These are phyloP conservation scores for Dynastes maya DNA, from an alignment of 2,888 invertebrate species.

Conservation along the genomic window DNA sequence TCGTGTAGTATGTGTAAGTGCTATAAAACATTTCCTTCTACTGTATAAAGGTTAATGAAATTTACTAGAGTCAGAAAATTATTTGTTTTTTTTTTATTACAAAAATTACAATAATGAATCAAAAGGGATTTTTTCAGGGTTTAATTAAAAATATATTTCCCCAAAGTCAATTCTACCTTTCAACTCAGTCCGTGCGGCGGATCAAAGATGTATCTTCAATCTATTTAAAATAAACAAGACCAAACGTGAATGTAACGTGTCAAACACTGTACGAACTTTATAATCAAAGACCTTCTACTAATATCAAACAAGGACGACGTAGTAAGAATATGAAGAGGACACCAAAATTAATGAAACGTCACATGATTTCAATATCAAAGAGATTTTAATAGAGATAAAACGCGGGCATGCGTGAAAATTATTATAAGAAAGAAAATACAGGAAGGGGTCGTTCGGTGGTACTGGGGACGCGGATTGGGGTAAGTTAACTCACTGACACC, in stretches of 20 bases:
- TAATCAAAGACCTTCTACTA: slow-evolving; percentile 45
- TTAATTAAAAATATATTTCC: no score
- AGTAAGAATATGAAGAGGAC: slow-evolving; percentile 63
- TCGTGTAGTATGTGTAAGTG: no score
- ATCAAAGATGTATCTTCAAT: slow-evolving; percentile 31
- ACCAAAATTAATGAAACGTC: slow-evolving; percentile 70
- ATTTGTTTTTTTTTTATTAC: no score
- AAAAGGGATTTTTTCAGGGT: neutral
- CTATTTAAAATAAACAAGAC: slow-evolving; percentile 38
- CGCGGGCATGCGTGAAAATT: slow-evolving; percentile 71
- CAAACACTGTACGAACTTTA: slow-evolving; percentile 38
- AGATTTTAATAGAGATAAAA: slow-evolving; percentile 71
- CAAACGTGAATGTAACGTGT: slow-evolving; percentile 19
- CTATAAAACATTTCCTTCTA: no score
- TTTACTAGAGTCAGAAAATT: no score
- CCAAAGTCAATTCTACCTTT: no score
- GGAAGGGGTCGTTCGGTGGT: slow-evolving; percentile 55
- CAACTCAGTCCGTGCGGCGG: neutral
- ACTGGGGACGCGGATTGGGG: slow-evolving; percentile 8
- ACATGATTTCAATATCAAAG: slow-evolving; percentile 72
- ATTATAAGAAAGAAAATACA: slow-evolving; percentile 68
- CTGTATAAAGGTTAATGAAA: no score
- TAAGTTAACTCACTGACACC: slow-evolving; percentile 29
- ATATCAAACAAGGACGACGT: slow-evolving; percentile 42
- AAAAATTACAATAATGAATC: neutral